Base-by-base conservation (phyloP, 1,140 invertebrate species). In the Drosophila sp. region DNA sequence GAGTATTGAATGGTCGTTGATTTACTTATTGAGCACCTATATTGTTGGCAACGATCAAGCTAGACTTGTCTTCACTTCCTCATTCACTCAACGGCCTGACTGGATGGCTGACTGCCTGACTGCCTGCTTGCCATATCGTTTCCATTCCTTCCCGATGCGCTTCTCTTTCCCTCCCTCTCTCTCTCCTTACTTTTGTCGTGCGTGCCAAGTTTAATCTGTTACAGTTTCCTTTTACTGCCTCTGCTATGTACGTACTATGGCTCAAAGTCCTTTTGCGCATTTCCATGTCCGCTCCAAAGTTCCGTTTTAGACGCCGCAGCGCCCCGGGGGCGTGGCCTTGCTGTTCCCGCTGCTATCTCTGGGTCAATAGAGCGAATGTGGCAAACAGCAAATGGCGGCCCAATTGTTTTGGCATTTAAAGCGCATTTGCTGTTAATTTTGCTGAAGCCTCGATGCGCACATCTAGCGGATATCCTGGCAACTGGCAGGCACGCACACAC, bases 161-260 rank as follows among this genome's bases (percentile, higher is more conserved):
- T 4, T 4, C 47, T 61, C 17, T 44, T 50, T 11, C 58, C 0
- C 30, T 2, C 30, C 8, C 33, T 6, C 33, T 35, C 2, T 40
- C 35, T 38, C 35, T 62, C 60, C 65, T 56, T 72, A 61, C 55
- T 63, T 77, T 73, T 70, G 72, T 76, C 70, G 50, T 72, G 70
- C 82, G 83, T 89, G 84, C 83, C 84, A 87, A 87, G 84, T 79
- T 83, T 87, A 87, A 87, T 87, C 83, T 83, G 83, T 83, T 87
- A 60, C 69, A 83, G 83, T 76, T 86, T 87, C 83, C 83, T 86
- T 86, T 87, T 71, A 50, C 44, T 27, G 79, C 70, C 60, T 61
- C 23, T 84, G 80, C 47, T 79, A 65, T 70, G 35, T 58, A 66
- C 72, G 70, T 38, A 38, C 10, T 38, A 10, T 38, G 62, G 65